Evolutionary conservation across 2,888 invertebrate species (phyloP), one percentile per base, ranked within the genome.

Genomic region (Silvanus unidentatus): DNA sequence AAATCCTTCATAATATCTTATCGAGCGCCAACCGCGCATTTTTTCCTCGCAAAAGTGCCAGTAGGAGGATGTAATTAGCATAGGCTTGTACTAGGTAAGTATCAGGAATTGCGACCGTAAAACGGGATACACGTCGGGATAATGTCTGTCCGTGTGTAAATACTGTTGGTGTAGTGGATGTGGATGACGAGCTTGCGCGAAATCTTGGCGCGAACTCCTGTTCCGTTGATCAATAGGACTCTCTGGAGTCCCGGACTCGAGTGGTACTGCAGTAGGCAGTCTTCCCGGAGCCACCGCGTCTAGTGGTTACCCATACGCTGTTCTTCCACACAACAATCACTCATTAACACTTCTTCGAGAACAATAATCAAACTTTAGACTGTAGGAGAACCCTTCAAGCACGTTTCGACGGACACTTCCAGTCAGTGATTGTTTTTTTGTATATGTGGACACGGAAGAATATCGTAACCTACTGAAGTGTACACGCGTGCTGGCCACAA

Each of bases 251-350:
- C 65, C 61, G 62, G 65, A 57, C 58, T 62, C 57, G 53, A 62
- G 60, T 62, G 55, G 53, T 56, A 63, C 59, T 63, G 63, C 65
- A 62, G 56, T 56, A 50, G 45, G 42, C 53, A 66, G 66, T 67
- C 65, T 65, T 65, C 64, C 65, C 62, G 55, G 63, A 65, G 59
- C 59, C 55, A 53, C 63, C 62, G 58, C 50, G 54, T 43, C 54
- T 42, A 53, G 54, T 65, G 63, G 63, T 52, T 47, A 54, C 51
- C 50, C 52, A 52, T 49, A 45, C 42, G 40, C 50, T 45, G 56
- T 54, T 58, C 59, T 59, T 58, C 59, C 60, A 58, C 36, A 47
- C 46, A 54, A 50, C 44, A 45, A 49, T 48, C 53, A 50, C 49
- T 47, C 47, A 44, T 48, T 42, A 43, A 47, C 28, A 45, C 30